Evolutionary conservation across 2,888 invertebrate genomes (phyloP).

Genomic region (Ophioninae sp.): DNA sequence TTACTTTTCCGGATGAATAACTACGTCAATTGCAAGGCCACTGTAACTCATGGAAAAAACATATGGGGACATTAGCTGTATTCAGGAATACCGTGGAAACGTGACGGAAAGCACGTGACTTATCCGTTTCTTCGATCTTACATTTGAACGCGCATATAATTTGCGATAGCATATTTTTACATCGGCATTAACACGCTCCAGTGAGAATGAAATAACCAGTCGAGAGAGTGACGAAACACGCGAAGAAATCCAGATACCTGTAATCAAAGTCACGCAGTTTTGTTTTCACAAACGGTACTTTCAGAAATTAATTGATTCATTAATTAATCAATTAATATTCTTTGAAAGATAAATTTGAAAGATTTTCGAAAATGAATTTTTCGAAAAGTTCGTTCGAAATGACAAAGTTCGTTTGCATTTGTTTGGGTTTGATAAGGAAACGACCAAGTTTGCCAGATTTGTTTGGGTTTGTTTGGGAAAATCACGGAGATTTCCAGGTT

Average conservation of each 20-base stretch:
- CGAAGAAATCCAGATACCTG: not conserved
- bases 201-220: constrained; percentile 15
- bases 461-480: too few species aligned
- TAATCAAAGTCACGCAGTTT: constrained; percentile 15
- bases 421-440: too few species aligned
- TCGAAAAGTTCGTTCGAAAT: not conserved
- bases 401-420: not conserved
- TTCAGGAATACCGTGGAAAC: not conserved
- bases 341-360: not conserved
- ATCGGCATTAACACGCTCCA: constrained; percentile 34
- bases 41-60: not conserved
- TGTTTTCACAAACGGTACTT: constrained; percentile 1
- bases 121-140: constrained; percentile 43
- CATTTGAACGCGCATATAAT: constrained; percentile 40
- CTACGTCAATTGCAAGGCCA: not conserved
- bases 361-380: not conserved
- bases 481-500: too few species aligned
- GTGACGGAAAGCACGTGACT: constrained; percentile 2
- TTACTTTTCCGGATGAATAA: not conserved
- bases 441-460: too few species aligned
- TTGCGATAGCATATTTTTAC: constrained; percentile 47
- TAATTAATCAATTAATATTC: not conserved
- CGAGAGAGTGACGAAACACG: not conserved
- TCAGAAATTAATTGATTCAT: not conserved
- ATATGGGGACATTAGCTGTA: constrained; percentile 11